These are phyloP conservation scores for Neuroterus valhalla DNA, from an alignment of 1,140 invertebrate genomes.

Conservation along the genomic window DNA sequence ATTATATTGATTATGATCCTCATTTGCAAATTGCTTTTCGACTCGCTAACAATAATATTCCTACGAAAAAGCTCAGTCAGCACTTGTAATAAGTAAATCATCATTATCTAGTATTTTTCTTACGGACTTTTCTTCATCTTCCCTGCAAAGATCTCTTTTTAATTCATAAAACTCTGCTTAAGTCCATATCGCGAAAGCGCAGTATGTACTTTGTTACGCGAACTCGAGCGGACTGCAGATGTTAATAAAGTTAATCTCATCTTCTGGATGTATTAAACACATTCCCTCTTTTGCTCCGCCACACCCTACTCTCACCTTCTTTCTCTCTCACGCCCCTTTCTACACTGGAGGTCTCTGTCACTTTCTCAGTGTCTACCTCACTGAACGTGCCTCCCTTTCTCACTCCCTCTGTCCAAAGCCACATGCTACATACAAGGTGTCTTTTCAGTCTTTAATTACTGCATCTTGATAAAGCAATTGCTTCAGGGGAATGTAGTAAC, in stretches of 20 bases:
- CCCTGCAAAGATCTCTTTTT: too few relatives aligned
- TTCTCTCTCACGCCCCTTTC: neutral
- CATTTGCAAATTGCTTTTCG: constrained; percentile 1
- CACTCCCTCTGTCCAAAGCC: neutral
- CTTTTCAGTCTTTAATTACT: constrained; percentile 21
- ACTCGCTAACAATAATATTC: neutral
- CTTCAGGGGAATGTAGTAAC: constrained; percentile 14
- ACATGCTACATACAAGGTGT: constrained; percentile 2
- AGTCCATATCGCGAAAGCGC: too few relatives aligned
- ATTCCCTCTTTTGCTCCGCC: neutral
- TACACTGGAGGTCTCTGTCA: neutral
- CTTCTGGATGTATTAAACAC: too few relatives aligned
- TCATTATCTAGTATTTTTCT: too few relatives aligned
- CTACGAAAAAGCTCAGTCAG: neutral
- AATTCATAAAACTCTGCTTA: too few relatives aligned
- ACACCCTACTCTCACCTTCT: neutral
- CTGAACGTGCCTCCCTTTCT: constrained; percentile 4
- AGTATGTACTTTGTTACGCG: too few relatives aligned
- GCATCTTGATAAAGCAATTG: constrained; percentile 25
- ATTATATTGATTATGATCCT: constrained; percentile 5
- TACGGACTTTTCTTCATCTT: too few relatives aligned
- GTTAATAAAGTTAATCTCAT: too few relatives aligned
- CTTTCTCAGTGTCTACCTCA: neutral
- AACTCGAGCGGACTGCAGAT: too few relatives aligned
- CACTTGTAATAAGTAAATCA: neutral